Evolutionary conservation across 1,140 invertebrate species (phyloP).

Genomic region (Chrysomallon squamiferum): DNA sequence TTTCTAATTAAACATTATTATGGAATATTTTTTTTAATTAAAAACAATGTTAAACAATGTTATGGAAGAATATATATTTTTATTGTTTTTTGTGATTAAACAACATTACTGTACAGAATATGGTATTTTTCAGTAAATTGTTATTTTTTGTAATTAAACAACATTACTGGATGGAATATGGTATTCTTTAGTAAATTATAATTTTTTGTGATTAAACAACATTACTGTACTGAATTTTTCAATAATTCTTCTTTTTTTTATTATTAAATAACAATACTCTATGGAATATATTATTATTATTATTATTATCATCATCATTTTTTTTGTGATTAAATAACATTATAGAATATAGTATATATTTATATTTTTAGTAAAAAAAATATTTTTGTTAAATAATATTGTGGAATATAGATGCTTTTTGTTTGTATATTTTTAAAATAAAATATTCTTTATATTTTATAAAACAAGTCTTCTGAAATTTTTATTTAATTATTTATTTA

Average conservation of each 20-base stretch:
- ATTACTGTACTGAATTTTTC: neutral
- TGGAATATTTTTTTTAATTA: neutral
- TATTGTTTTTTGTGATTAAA: neutral
- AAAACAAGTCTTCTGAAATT: no score
- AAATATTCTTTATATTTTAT: no score
- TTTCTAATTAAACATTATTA: neutral
- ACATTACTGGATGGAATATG: slow-evolving; percentile 45
- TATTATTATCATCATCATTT: neutral
- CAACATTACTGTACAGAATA: neutral
- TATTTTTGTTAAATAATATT: no score
- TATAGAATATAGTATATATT: no score
- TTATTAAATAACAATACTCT: neutral
- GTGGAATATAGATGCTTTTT: no score
- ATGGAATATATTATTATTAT: neutral
- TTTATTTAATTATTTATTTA: no score
- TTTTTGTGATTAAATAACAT: no score
- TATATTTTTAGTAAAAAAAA: no score
- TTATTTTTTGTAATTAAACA: slow-evolving; percentile 22
- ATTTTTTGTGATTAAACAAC: neutral
- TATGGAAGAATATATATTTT: neutral
- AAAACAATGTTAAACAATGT: neutral
- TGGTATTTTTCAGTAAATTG: slow-evolving; percentile 1
- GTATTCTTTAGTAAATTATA: neutral
- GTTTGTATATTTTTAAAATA: no score
- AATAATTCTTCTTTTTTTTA: neutral